These are phyloP conservation scores for Sebastes nivosus DNA, from an alignment of 2,797 vertebrate species.

Conservation along the genomic window DNA sequence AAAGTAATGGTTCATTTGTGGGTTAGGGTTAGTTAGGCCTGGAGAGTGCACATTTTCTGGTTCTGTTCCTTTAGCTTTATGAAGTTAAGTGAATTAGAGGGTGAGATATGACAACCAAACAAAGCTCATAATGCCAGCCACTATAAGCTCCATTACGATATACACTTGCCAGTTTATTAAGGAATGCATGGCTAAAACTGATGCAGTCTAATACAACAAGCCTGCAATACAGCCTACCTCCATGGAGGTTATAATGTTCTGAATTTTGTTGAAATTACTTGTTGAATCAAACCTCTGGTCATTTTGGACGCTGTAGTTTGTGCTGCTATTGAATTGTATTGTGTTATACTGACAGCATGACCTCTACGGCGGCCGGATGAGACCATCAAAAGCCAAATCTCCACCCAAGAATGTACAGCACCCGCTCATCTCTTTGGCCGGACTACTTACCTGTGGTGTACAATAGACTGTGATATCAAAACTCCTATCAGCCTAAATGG, in stretches of 20 bases:
- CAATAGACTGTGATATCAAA: neutral
- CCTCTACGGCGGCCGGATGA: neutral
- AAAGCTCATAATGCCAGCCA: neutral
- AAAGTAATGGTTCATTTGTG: neutral
- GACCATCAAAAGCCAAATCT: neutral
- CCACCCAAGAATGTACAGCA: neutral
- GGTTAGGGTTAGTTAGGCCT: neutral
- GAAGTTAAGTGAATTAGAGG: neutral
- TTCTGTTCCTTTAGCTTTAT: neutral
- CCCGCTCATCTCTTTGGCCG: fast-evolving
- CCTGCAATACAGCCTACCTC: neutral
- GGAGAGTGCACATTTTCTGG: neutral
- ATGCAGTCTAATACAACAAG: neutral
- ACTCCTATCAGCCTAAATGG: neutral
- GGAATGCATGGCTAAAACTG: too few relatives aligned
- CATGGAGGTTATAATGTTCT: neutral
- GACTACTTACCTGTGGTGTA: too few relatives aligned
- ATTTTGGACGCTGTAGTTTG: neutral
- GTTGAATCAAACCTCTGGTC: neutral
- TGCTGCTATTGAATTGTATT: neutral
- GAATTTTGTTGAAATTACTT: neutral
- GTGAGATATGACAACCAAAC: neutral
- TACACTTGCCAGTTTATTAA: too few relatives aligned
- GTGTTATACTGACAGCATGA: neutral
- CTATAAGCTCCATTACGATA: neutral